phyloP scores from a whole-genome alignment of 2,113 vertebrate species.

The Plecturocebus donacophilus region DNA sequence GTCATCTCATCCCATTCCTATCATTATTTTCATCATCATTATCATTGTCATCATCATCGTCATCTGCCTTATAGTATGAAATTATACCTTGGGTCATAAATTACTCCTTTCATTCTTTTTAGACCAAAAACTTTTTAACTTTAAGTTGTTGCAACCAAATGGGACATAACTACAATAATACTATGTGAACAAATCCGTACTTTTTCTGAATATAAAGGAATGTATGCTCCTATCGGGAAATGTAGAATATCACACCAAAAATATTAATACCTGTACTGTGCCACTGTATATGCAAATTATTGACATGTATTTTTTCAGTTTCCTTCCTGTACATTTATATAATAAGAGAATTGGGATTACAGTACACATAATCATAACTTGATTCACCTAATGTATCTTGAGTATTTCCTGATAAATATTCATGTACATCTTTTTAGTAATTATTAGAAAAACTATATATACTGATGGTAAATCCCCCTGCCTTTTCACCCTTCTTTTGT shows the following conservation, averaged over 20 bases:
- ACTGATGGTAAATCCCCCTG: background rate
- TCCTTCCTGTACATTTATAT: background rate
- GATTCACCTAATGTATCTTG: background rate
- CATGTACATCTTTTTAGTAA: background rate
- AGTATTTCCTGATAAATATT: background rate
- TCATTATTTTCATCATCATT: background rate
- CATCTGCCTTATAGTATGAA: background rate
- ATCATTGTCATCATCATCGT: background rate
- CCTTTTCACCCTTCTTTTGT: background rate
- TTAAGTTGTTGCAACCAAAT: background rate
- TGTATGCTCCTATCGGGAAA: background rate
- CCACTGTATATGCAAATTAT: background rate
- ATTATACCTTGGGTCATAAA: background rate
- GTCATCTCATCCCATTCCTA: background rate
- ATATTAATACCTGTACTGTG: background rate
- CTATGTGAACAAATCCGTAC: background rate
- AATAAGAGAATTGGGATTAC: background rate
- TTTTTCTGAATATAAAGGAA: background rate
- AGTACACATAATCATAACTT: background rate
- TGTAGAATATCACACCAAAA: background rate
- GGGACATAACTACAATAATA: background rate
- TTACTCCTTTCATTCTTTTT: background rate
- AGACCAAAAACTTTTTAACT: background rate
- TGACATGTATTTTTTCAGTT: background rate
- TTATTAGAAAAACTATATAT: background rate